Percentiles rank a stretch among this genome's conserved stretches.
phyloP scores from a whole-genome alignment of 2,888 invertebrate species.

The Agriotes lineatus region DNA sequence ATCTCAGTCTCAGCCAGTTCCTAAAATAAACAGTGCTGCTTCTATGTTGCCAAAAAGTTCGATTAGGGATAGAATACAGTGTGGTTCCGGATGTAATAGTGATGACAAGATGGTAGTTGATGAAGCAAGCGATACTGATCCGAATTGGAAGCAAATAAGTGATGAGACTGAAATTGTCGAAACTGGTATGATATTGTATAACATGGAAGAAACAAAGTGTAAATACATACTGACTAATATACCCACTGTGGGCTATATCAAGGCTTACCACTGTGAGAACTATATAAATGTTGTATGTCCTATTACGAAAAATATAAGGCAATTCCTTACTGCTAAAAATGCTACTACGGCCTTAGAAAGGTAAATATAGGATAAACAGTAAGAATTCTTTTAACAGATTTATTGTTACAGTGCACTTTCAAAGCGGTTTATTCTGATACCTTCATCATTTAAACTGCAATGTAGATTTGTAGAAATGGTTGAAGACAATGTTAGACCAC shows the following conservation, averaged over 20 bases:
- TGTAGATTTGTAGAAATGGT: conserved; percentile 52
- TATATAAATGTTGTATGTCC: conserved; percentile 40
- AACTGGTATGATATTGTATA: too few relatives aligned
- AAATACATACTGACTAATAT: conserved; percentile 42
- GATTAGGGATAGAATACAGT: not conserved
- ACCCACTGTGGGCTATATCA: conserved; percentile 43
- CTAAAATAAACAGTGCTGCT: not conserved
- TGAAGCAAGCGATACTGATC: not conserved
- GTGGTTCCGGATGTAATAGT: not conserved
- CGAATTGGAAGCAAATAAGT: too few relatives aligned
- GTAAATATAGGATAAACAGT: conserved; percentile 47
- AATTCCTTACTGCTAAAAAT: conserved; percentile 30
- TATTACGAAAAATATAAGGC: conserved; percentile 17
- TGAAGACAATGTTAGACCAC: conserved; percentile 48
- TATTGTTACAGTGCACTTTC: conserved; percentile 49
- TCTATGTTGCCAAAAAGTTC: too few relatives aligned
- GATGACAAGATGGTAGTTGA: conserved; percentile 1
- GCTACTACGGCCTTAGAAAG: conserved; percentile 46
- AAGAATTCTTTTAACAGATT: too few relatives aligned
- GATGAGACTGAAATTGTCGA: too few relatives aligned
- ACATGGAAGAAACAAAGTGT: not conserved
- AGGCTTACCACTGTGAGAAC: conserved; percentile 26
- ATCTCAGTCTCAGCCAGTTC: not conserved
- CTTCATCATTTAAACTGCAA: conserved; percentile 55
- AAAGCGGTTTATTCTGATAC: conserved; percentile 54